Percentiles rank a stretch among this genome's conserved stretches.
Conservation (phyloP, 2,113 vertebrate genomes). For the Plotosus lineatus region DNA sequence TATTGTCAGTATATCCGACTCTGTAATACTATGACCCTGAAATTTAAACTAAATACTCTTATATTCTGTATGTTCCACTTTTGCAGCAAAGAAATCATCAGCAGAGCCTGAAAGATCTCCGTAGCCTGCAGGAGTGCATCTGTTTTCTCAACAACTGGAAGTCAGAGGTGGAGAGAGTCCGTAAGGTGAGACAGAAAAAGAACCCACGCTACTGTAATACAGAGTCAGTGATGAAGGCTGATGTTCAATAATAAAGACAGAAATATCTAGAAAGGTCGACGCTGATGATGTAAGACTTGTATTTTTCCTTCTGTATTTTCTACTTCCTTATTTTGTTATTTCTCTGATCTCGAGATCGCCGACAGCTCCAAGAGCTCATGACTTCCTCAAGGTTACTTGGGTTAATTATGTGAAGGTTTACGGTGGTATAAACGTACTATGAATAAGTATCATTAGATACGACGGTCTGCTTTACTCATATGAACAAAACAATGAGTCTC, state of each 20-base stretch:
- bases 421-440: not conserved
- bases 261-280: not conserved
- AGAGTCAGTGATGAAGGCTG: too few relatives aligned
- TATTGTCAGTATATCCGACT: not conserved
- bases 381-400: not conserved
- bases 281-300: not conserved
- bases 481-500: too few relatives aligned
- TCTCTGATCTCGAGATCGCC: not conserved
- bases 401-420: not conserved
- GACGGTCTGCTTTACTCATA: not conserved
- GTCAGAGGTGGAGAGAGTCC: conserved; percentile 71
- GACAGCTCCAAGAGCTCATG: not conserved
- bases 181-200: conserved; percentile 63
- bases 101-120: conserved; percentile 65
- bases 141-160: conserved; percentile 74
- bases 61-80: too few relatives aligned
- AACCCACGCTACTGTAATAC: too few relatives aligned
- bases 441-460: too few relatives aligned
- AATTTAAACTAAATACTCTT: too few relatives aligned
- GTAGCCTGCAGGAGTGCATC: conserved; percentile 74
- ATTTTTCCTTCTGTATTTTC: not conserved
- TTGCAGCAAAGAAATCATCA: conserved; percentile 58
- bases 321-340: not conserved
- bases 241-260: not conserved
- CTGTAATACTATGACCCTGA: not conserved